Conservation (phyloP, 2,888 invertebrate species). For the Lycocerus yunnanus region DNA sequence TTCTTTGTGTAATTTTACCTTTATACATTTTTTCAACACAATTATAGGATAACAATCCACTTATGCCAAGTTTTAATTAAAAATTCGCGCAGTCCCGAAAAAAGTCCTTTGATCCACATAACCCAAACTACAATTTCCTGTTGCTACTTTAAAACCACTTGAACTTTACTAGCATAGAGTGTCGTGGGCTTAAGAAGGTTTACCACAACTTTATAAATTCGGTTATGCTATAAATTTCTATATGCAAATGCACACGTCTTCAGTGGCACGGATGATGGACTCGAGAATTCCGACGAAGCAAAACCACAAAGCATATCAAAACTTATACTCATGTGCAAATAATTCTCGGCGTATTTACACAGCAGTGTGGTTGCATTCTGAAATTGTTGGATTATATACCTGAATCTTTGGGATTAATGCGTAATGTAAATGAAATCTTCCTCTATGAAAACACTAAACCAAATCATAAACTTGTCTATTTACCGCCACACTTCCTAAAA, state of each 20-base stretch:
- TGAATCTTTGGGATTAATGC: neutral
- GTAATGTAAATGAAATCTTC: neutral
- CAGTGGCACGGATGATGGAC: slow-evolving; percentile 10
- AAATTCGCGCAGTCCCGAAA: slow-evolving; percentile 8
- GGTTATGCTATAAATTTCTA: slow-evolving; percentile 18
- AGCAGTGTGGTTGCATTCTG: slow-evolving; percentile 9
- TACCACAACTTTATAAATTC: slow-evolving; percentile 13
- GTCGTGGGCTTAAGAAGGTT: slow-evolving; percentile 1
- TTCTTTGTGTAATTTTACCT: slow-evolving; percentile 24
- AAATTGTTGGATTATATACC: neutral
- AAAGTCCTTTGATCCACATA: slow-evolving; percentile 14
- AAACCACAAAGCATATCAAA: slow-evolving; percentile 19
- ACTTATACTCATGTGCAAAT: slow-evolving; percentile 24
- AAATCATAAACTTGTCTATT: slow-evolving; percentile 1
- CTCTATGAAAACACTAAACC: neutral
- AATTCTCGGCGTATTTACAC: slow-evolving; percentile 21
- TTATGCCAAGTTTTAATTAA: slow-evolving; percentile 13
- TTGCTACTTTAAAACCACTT: slow-evolving; percentile 18
- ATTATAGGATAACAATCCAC: neutral
- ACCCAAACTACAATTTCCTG: neutral
- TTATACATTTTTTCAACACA: neutral
- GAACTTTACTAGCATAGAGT: slow-evolving; percentile 17
- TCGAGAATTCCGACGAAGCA: slow-evolving; percentile 11
- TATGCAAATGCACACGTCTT: slow-evolving; percentile 26
- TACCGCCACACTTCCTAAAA: neutral